A percentile compares a stretch with the other conserved stretches of the same genome.
These are phyloP conservation scores for Empis stercorea DNA, from an alignment of 2,888 invertebrate species.

Conservation along the genomic window DNA sequence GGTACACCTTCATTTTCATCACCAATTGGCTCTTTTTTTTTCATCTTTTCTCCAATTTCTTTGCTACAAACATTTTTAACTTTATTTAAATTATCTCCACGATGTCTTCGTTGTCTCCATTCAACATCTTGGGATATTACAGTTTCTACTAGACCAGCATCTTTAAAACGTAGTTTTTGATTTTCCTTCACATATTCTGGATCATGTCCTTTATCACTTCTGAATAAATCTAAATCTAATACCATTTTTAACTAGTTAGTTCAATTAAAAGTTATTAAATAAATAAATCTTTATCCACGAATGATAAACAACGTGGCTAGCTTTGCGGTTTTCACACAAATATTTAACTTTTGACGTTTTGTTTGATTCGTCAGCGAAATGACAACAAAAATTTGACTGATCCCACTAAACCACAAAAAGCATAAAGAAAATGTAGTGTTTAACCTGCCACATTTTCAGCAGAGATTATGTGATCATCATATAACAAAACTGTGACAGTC, in stretches of 20 bases:
- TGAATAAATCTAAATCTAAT: conserved; percentile 90
- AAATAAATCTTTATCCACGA: neutral
- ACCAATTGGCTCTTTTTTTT: conserved; percentile 65
- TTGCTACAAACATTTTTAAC: conserved; percentile 94
- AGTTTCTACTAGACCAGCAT: conserved; percentile 77
- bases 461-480: too few species aligned
- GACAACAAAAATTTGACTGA: neutral
- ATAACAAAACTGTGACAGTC: too few species aligned
- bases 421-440: too few species aligned
- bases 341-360: too few species aligned
- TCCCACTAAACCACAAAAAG: too few species aligned
- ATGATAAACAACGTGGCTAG: neutral
- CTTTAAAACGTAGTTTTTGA: conserved; percentile 86
- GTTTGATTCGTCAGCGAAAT: neutral
- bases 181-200: conserved; percentile 84
- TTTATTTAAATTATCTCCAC: conserved; percentile 89
- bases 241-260: conserved; percentile 57
- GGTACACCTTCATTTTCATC: conserved; percentile 49
- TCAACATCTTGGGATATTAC: conserved; percentile 79
- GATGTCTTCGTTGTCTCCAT: conserved; percentile 86
- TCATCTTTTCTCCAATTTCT: conserved; percentile 95
- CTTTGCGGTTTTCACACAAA: neutral
- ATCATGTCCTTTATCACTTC: conserved; percentile 89
- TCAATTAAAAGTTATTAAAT: neutral
- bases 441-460: too few species aligned